phyloP scores from a whole-genome alignment of 2,113 vertebrate species.

The Phyllostomus hastatus region DNA sequence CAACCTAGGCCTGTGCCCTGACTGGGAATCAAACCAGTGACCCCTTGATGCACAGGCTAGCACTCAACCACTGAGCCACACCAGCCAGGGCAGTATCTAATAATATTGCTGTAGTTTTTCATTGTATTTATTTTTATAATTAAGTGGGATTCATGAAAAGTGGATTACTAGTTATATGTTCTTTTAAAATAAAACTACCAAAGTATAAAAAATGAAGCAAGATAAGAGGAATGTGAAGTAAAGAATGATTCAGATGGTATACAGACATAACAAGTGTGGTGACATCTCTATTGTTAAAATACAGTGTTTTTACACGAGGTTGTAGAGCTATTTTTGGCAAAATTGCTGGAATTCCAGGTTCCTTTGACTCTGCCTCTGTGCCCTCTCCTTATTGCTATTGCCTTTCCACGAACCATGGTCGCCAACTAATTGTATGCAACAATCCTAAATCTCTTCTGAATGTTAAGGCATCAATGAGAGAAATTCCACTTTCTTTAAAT shows the following conservation, averaged over 20 bases:
- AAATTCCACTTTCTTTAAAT: not conserved
- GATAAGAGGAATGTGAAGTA: not conserved
- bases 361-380: not conserved
- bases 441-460: not conserved
- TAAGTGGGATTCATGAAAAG: not conserved
- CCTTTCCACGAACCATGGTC: not conserved
- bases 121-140: not conserved
- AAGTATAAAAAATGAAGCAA: not conserved
- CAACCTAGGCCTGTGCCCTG: no score
- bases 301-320: not conserved
- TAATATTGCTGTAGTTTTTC: not conserved
- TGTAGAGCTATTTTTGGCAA: not conserved
- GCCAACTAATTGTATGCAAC: rapidly evolving
- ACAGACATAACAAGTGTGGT: not conserved
- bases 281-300: not conserved
- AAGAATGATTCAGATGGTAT: not conserved
- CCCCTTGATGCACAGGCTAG: no score
- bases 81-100: no score
- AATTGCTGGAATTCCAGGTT: not conserved
- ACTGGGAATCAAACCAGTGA: no score
- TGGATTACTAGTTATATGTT: not conserved
- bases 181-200: not conserved
- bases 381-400: not conserved
- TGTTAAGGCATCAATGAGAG: not conserved
- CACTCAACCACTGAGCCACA: no score